Conservation (phyloP, 2,797 vertebrate species). For the Emydoidea blandingii region DNA sequence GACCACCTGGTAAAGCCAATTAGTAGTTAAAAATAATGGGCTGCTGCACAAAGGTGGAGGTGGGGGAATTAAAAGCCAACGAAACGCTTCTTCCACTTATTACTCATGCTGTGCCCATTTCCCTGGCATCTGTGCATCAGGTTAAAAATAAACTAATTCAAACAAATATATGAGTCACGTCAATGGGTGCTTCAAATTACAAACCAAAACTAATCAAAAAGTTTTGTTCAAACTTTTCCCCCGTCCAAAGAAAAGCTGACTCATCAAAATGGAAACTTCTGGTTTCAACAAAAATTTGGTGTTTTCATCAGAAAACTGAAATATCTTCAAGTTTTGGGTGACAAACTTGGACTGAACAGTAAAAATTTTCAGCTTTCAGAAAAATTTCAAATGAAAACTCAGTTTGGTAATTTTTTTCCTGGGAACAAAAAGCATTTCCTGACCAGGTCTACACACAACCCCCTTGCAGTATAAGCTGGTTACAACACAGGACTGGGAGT, state of each 20-base stretch:
- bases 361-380: not conserved
- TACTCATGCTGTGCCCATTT: not conserved
- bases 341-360: not conserved
- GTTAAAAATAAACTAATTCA: not conserved
- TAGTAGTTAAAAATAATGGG: not conserved
- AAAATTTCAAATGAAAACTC: not conserved
- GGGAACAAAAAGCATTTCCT: slow-evolving; percentile 41
- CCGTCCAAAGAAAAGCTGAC: not conserved
- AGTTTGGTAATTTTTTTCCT: rapidly evolving
- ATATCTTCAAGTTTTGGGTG: not conserved
- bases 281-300: not conserved
- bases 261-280: not conserved
- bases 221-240: not conserved
- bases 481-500: no score
- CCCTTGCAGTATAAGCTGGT: no score
- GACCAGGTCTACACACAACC: not conserved
- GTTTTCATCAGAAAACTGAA: not conserved
- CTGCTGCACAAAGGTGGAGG: not conserved
- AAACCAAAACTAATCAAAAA: not conserved
- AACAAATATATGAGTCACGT: not conserved
- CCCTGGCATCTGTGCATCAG: not conserved
- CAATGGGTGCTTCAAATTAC: not conserved
- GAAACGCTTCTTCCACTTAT: not conserved
- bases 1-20: not conserved
- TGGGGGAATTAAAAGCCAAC: not conserved